Base-by-base conservation (phyloP, 2,113 vertebrate species). In the Mesembrinibis cayennensis region DNA sequence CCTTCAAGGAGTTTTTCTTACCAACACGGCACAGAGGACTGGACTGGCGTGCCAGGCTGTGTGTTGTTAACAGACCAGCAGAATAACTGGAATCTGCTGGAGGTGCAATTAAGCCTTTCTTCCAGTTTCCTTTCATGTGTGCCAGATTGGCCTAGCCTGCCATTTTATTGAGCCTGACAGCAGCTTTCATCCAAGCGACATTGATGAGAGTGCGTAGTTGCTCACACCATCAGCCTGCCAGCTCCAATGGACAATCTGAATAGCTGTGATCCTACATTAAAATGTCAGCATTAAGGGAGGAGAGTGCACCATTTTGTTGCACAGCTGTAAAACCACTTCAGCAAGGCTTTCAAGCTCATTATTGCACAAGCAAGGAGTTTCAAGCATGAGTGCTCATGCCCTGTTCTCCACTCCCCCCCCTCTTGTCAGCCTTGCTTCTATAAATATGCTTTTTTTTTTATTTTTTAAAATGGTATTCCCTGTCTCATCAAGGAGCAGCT, bases 161-260 rank as follows among this genome's bases (percentile, higher is more conserved):
- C 95, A 96, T 97, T 97, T 97, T 96, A 97, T 95, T 96, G 95
- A 97, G 96, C 93, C 96, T 97, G 97, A 97, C 93, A 97, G 96
- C 97, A 96, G 97, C 96, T 97, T 96, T 97, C 96, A 97, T 97
- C 97, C 96, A 83, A 94, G 90, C 95, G 97, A 97, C 97, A 97
- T 95, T 97, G 97, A 96, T 97, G 97, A 96, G 96, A 97, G 97
- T 95, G 85, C 27, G 95, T 96, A 96, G 97, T 97, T 97, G 95
- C 97, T 97, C 97, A 97, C 97, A 96, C 97, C 97, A 97, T 97
- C 97, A 97, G 97, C 94, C 97, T 97, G 97, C 95, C 97, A 97
- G 97, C 95, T 97, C 97, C 97, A 97, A 93, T 96, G 96, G 97
- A 95, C 97, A 97, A 95, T 97, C 96, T 97, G 97, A 97, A 97